Evolutionary conservation across 2,797 vertebrate genomes (phyloP), one percentile per base, ranked within the genome.

Genomic region (Danio kyathit): DNA sequence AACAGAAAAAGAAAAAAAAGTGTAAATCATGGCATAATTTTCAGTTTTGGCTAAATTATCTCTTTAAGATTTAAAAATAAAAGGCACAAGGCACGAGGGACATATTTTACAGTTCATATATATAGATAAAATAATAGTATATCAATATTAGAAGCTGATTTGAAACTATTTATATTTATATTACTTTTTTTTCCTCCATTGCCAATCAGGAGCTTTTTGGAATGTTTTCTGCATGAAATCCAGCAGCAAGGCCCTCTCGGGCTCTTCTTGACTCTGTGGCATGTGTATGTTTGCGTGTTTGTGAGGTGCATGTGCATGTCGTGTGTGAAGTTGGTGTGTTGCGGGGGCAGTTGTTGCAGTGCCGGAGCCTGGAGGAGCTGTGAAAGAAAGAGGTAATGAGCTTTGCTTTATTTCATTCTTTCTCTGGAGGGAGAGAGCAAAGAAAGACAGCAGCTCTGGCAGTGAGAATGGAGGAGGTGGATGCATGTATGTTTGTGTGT

Each of bases 331-430:
- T 67, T 73, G 66, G 79, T 78, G 84, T 84, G 84, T 84, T 84
- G 84, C 80, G 82, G 84, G 84, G 86, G 84, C 81, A 79, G 86
- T 82, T 88, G 86, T 74, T 85, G 77, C 83, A 14, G 49, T 69
- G 83, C 82, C 71, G 79, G 74, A 85, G 87, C 86, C 84, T 84
- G 74, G 83, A 85, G 80, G 83, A 82, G 83, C 76, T 80, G 85
- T 77, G 85, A 85, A 86, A 85, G 87, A 83, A 67, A 75, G 83
- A 86, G 87, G 85, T 87, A 85, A 85, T 87, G 86, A 87, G 86
- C 86, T 85, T 87, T 87, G 82, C 86, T 87, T 82, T 85, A 51
- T 74, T 83, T 87, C 76, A 71, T 79, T 77, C 75, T 78, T 85
- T 80, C 67, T 78, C 75, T 64, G 80, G 82, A 81, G 70, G 40